Base-by-base conservation (phyloP, 2,113 vertebrate species). In the Nycticryphes semicollaris region DNA sequence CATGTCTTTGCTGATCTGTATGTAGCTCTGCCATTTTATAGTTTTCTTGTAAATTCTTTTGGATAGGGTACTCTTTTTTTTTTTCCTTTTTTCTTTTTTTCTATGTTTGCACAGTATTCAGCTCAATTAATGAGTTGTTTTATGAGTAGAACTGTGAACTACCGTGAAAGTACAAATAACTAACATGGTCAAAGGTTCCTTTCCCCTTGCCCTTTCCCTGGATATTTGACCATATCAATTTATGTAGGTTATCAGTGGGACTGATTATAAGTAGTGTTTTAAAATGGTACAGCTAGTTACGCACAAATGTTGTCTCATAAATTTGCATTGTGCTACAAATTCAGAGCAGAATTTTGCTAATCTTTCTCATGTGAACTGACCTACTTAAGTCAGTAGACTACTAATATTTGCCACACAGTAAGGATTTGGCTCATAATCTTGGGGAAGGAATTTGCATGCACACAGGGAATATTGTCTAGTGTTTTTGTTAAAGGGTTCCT, bases 321-420 rank as follows among this genome's bases (percentile, higher is more conserved):
- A 90, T 96, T 94, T 94, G 43, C 72, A 51, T 83, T 89, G 59
- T 9, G 3, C 87, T 93, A 88, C 82, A 84, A 45, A 90, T 70
- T 88, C 35, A 88, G 56, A 94, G 68, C 79, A 77, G 92, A 95
- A 63, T 94, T 96, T 93, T 94, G 54, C 64, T 96, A 85, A 95
- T 93, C 88, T 95, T 96, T 82, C 87, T 96, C 83, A 72, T 91
- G 80, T 94, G 88, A 86, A 81, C 88, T 93, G 96, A 93, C 92
- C 82, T 93, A 95, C 90, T 96, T 95, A 93, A 95, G 88, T 93
- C 92, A 67, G 51, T 81, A 56, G 79, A 88, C 79, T 90, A 86
- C 82, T 95, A 50, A 90, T 90, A 90, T 84, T 96, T 96, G 75
- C 92, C 74, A 86, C 67, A 91, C 25, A 91, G 68, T 69, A 84